phyloP scores from a whole-genome alignment of 1,140 invertebrate species.

The Tetranychus urticae region DNA sequence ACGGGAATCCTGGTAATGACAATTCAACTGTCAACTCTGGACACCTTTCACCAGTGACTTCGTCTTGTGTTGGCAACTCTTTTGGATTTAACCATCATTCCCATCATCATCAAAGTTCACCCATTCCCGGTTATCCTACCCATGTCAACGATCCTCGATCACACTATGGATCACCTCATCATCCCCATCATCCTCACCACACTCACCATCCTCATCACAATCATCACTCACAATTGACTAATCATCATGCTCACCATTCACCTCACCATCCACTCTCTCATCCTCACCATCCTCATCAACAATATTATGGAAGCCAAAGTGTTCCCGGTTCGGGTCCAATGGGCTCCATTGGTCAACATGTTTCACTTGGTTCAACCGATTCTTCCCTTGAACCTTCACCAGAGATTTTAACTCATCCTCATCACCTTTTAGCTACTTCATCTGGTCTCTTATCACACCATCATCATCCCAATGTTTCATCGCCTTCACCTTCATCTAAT shows the following conservation, averaged over 20 bases:
- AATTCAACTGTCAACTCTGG: neutral
- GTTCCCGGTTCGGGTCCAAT: neutral
- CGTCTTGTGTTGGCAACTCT: neutral
- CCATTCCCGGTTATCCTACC: neutral
- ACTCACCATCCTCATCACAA: neutral
- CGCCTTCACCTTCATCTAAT: neutral
- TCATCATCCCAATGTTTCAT: neutral
- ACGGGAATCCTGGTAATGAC: neutral
- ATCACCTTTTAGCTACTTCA: neutral
- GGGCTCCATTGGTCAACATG: neutral
- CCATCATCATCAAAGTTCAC: neutral
- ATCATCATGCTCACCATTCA: neutral
- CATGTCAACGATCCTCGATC: neutral
- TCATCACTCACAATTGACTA: neutral
- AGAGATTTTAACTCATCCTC: neutral
- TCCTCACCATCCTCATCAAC: neutral
- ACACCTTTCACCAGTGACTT: neutral
- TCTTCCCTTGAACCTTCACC: neutral
- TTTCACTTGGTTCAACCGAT: neutral
- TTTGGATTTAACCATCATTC: neutral
- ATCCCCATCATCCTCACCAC: neutral
- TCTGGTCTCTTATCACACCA: neutral
- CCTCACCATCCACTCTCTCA: neutral
- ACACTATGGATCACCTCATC: neutral
- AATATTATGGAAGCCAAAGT: neutral